Base-by-base conservation (phyloP, 2,888 invertebrate genomes). In the Ochlodes sylvanus region DNA sequence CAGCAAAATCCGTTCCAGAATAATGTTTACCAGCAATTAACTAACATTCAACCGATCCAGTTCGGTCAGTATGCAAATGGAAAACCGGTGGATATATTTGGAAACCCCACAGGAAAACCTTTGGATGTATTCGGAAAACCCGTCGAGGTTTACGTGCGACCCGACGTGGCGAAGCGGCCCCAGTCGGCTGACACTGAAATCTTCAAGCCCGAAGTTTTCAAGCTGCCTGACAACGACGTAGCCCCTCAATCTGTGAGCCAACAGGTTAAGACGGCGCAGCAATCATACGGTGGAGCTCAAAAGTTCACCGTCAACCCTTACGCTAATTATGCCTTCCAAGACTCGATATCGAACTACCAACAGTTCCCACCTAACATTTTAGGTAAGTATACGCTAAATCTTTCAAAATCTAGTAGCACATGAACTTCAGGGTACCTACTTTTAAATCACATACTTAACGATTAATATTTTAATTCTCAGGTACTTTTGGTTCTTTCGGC, bases 401-500 rank as follows among this genome's bases (percentile, higher is more conserved):
- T 5, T 27, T 27, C 5, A 5, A 27, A 27, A 27, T 27, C 27
- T 5, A 27, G 27, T 5, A n/a, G n/a, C n/a, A n/a, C n/a, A n/a
- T n/a, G n/a, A n/a, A n/a, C n/a, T n/a, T n/a, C n/a, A n/a, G n/a
- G n/a, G n/a, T n/a, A n/a, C n/a, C n/a, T n/a, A n/a, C n/a, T n/a
- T n/a, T n/a, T n/a, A n/a, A n/a, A n/a, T n/a, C n/a, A n/a, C n/a
- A 27, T 5, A 27, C 27, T 5, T 27, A 4, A 27, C 27, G 27
- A 27, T 27, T 5, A 27, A 4, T 27, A 27, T 27, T 41, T 71
- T n/a, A 69, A 57, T 19, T 87, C 87, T 42, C 86, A 86, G 95
- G 95, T 72, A 92, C 95, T 67, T 95, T 95, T 79, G 94, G 94
- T 75, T 90, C 94, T 15, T 95, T 94, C 73, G 94, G 95, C n/a